Percentiles rank a stretch among this genome's conserved stretches.
These are phyloP conservation scores for Neoitamus cyanurus DNA, from an alignment of 2,888 invertebrate genomes.

Conservation along the genomic window DNA sequence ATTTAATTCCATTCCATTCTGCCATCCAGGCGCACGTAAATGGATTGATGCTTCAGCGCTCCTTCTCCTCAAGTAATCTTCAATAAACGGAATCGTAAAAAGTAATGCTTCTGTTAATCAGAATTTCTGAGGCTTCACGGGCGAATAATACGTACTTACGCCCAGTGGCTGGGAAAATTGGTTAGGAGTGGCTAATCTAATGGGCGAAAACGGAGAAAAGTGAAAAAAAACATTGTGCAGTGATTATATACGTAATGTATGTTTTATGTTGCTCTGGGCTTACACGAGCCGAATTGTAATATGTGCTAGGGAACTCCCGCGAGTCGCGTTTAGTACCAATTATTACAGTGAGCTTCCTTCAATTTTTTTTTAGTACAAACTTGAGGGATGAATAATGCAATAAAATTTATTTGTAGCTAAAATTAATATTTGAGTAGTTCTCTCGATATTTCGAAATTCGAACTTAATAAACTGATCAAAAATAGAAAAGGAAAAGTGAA, in stretches of 20 bases:
- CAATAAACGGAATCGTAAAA: neutral
- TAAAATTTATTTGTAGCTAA: too few species aligned
- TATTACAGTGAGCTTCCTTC: too few species aligned
- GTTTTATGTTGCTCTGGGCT: neutral
- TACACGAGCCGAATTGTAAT: too few species aligned
- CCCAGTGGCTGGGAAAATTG: neutral
- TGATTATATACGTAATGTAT: too few species aligned
- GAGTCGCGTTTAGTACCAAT: too few species aligned
- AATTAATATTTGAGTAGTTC: too few species aligned
- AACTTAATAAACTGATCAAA: too few species aligned
- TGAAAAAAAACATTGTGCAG: neutral
- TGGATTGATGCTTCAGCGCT: neutral
- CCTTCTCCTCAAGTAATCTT: neutral
- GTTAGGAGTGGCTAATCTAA: neutral
- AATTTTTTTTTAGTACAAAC: too few species aligned
- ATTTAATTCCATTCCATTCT: neutral
- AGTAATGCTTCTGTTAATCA: constrained; percentile 1
- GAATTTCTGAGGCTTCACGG: neutral
- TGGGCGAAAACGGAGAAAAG: neutral
- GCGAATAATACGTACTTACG: neutral
- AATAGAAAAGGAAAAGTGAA: too few species aligned
- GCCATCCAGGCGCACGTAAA: neutral
- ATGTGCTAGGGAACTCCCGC: too few species aligned
- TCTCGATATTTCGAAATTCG: too few species aligned
- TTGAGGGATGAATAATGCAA: too few species aligned